These are phyloP conservation scores for Drosophila nr. medialis DNA, from an alignment of 2,888 invertebrate species.

Conservation along the genomic window DNA sequence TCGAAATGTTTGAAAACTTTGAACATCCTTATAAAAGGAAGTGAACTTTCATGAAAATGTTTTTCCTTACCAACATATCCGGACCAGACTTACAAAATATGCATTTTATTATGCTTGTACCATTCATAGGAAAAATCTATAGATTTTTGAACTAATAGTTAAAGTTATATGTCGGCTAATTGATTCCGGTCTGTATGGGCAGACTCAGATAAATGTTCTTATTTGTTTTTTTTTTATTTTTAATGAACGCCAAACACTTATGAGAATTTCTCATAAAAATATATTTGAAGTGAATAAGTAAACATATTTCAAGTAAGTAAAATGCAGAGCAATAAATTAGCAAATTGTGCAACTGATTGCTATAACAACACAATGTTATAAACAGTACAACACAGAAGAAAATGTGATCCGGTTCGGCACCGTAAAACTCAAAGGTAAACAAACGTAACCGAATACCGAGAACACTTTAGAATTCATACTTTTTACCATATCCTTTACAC, in stretches of 20 bases:
- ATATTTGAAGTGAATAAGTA: neutral
- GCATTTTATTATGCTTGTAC: neutral
- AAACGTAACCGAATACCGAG: neutral
- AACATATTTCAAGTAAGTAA: neutral
- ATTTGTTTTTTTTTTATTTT: neutral
- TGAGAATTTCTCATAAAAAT: neutral
- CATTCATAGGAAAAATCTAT: neutral
- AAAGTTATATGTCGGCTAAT: neutral
- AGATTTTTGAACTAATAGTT: neutral
- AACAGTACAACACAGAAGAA: neutral
- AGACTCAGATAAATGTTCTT: neutral
- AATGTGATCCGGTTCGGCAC: neutral
- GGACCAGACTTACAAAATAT: neutral
- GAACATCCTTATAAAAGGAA: neutral
- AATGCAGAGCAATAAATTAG: neutral
- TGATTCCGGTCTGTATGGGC: neutral
- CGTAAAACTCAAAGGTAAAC: neutral
- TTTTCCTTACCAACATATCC: neutral
- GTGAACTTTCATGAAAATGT: neutral
- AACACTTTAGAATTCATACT: neutral
- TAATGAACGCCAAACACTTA: neutral
- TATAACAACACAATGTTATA: neutral
- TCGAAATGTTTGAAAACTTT: neutral
- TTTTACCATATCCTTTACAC: neutral
- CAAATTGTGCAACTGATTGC: neutral